A percentile compares a stretch with the other conserved stretches of the same genome.
These are phyloP conservation scores for Spheniscus mendiculus DNA, from an alignment of 2,113 vertebrate species.

Conservation along the genomic window DNA sequence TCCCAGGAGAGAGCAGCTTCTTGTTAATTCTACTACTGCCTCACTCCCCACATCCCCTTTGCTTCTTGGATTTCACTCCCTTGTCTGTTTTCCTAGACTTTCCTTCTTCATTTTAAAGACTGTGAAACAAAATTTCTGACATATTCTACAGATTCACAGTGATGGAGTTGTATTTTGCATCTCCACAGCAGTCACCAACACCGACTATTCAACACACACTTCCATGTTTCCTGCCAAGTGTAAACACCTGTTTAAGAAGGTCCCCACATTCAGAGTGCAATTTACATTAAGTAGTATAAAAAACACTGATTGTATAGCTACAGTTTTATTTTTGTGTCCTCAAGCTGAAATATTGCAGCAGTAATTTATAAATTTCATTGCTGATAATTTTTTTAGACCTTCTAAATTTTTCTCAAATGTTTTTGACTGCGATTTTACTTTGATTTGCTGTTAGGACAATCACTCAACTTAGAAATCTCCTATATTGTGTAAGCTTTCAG, in stretches of 20 bases:
- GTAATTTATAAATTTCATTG: background rate
- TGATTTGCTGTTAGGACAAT: background rate
- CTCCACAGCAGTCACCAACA: background rate
- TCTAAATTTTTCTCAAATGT: background rate
- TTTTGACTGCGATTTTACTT: background rate
- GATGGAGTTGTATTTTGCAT: background rate
- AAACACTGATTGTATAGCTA: accelerated
- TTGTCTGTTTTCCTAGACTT: background rate
- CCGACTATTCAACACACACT: background rate
- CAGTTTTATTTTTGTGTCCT: background rate
- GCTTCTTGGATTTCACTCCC: background rate
- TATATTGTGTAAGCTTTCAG: background rate
- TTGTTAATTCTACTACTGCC: background rate
- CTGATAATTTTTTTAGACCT: background rate
- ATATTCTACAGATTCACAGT: background rate
- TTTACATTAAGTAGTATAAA: background rate
- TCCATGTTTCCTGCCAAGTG: background rate
- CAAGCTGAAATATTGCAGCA: background rate
- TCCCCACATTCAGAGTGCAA: background rate
- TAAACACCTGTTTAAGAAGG: background rate
- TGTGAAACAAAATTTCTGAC: slow-evolving; percentile 21
- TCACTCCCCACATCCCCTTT: background rate
- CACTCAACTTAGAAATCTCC: background rate
- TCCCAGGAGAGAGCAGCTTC: background rate
- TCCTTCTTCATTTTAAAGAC: background rate